Conservation (phyloP, 2,888 invertebrate genomes). For the Drosophila borborema region DNA sequence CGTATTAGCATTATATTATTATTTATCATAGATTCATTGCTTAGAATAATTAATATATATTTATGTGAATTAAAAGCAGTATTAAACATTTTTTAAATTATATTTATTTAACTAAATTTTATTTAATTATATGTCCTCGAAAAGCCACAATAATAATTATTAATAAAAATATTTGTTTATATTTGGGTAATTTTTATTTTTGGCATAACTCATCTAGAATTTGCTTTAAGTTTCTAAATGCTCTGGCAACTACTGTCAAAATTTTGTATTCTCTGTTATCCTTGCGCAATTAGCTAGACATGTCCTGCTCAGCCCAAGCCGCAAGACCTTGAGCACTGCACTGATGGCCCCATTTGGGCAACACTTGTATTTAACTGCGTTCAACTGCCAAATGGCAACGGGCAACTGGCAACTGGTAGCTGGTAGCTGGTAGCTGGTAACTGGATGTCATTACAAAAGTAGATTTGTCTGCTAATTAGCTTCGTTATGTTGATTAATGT, state of each 20-base stretch:
- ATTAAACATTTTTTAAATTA: too few relatives aligned
- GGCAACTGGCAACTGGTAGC: not conserved
- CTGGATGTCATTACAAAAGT: constrained; percentile 19
- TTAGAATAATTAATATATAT: too few relatives aligned
- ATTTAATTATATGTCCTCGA: too few relatives aligned
- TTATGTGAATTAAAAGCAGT: too few relatives aligned
- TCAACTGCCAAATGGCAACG: not conserved
- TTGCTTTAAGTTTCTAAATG: not conserved
- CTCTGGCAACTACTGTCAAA: not conserved
- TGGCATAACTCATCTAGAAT: not conserved
- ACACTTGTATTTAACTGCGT: constrained; percentile 1
- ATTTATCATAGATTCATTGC: too few relatives aligned
- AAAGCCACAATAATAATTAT: too few relatives aligned
- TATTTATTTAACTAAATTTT: too few relatives aligned
- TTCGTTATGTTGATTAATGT: constrained; percentile 58
- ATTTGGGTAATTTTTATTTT: not conserved
- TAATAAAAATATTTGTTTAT: too few relatives aligned
- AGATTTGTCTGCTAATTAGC: constrained; percentile 54
- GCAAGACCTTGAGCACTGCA: constrained; percentile 17
- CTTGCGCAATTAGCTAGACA: constrained; percentile 1
- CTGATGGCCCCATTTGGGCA: constrained; percentile 14
- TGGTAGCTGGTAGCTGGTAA: not conserved
- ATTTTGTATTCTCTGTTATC: not conserved
- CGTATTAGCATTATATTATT: too few relatives aligned
- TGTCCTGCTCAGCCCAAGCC: not conserved